These are phyloP conservation scores for Temnothorax curvispinosus DNA, from an alignment of 1,140 invertebrate species.

Conservation along the genomic window DNA sequence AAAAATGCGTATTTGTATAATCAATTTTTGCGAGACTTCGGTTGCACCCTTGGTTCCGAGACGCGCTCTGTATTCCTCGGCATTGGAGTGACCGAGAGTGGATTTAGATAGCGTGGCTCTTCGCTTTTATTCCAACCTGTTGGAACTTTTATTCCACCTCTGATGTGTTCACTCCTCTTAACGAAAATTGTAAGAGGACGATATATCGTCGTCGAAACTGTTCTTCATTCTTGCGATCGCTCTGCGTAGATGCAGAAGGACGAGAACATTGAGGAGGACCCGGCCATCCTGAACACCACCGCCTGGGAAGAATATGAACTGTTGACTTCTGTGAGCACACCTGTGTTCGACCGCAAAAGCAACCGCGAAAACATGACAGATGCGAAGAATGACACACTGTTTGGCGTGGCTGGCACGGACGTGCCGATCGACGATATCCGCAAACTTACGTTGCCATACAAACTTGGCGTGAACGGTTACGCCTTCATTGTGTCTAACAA, in stretches of 20 bases:
- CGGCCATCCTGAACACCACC: slow-evolving; percentile 70
- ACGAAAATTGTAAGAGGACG: neutral
- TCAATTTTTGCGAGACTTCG: neutral
- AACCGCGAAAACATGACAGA: slow-evolving; percentile 87
- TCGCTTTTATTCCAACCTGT: neutral
- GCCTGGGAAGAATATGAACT: slow-evolving; percentile 85
- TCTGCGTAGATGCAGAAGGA: slow-evolving; percentile 67
- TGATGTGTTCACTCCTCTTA: slow-evolving; percentile 1
- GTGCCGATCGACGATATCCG: slow-evolving; percentile 96
- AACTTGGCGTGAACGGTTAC: slow-evolving; percentile 98
- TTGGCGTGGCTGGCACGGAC: slow-evolving; percentile 97
- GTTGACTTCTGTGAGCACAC: slow-evolving; percentile 94
- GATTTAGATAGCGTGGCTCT: slow-evolving; percentile 27
- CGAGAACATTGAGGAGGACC: slow-evolving; percentile 72
- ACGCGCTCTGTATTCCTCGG: neutral
- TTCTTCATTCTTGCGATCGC: slow-evolving; percentile 28
- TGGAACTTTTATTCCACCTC: too few relatives aligned
- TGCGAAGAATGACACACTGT: slow-evolving; percentile 88
- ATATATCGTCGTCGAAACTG: neutral
- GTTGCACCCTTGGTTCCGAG: neutral
- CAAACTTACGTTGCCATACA: slow-evolving; percentile 93
- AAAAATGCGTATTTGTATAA: neutral
- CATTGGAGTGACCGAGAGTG: slow-evolving; percentile 4
- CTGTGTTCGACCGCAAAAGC: slow-evolving; percentile 92
- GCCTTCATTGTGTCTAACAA: slow-evolving; percentile 98